A percentile compares a stretch with the other conserved stretches of the same genome.
phyloP scores from a whole-genome alignment of 2,797 vertebrate species.

The Mareca penelope region DNA sequence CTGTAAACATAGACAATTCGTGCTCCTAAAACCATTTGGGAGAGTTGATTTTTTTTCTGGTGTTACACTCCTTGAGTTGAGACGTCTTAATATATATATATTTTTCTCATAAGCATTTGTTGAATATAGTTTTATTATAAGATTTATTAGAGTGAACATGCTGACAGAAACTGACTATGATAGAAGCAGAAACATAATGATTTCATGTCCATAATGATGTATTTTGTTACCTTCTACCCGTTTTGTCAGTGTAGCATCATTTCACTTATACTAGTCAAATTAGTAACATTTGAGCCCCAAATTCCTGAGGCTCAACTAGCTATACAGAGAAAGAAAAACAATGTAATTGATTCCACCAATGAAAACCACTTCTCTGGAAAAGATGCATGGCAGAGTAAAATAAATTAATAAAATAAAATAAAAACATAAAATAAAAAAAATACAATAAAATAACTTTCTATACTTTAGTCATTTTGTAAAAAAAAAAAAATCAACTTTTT shows the following conservation, averaged over 20 bases:
- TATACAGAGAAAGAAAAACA: background rate
- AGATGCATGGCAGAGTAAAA: constrained; percentile 6
- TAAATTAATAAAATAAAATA: background rate
- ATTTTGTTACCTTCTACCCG: background rate
- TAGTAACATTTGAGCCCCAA: background rate
- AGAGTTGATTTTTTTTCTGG: background rate
- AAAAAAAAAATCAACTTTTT: constrained; percentile 42
- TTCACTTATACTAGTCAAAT: background rate
- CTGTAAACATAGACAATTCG: background rate
- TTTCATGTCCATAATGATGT: constrained; percentile 9
- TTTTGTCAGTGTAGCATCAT: background rate
- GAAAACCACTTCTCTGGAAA: background rate
- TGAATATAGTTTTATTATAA: background rate
- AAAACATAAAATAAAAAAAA: constrained; percentile 15
- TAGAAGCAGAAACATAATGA: background rate
- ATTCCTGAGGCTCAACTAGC: background rate
- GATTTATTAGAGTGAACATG: background rate
- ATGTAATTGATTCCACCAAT: background rate
- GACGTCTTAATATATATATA: background rate
- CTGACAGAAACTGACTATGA: background rate
- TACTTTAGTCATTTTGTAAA: constrained; percentile 39
- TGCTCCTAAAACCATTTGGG: background rate
- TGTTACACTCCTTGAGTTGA: background rate
- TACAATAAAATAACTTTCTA: constrained; percentile 39
- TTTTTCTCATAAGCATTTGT: background rate